Conservation (phyloP, 2,113 vertebrate genomes). For the Prunella himalayana region DNA sequence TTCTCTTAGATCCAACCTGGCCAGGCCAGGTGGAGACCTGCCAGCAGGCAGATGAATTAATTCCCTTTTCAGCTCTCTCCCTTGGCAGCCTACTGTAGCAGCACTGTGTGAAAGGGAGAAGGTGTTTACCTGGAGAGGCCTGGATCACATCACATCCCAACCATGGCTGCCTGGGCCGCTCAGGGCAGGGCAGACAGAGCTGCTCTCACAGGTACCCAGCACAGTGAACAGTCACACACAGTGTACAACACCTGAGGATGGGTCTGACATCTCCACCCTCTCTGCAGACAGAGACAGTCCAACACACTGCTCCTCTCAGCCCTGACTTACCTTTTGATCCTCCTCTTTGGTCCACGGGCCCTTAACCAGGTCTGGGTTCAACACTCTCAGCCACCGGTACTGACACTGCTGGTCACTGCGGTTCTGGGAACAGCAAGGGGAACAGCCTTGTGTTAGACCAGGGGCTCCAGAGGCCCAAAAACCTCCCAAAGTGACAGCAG, state of each 20-base stretch:
- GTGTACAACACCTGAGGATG: not conserved
- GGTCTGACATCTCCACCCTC: not conserved
- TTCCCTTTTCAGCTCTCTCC: not conserved
- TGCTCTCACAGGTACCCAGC: not conserved
- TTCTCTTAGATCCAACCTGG: not conserved
- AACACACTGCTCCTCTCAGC: not conserved
- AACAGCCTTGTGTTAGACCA: not conserved
- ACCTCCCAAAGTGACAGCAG: not conserved
- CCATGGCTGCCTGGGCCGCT: not conserved
- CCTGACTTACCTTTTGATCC: slow-evolving; percentile 86
- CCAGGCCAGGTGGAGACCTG: not conserved
- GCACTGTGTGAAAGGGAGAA: not conserved
- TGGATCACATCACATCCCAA: not conserved
- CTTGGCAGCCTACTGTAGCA: not conserved
- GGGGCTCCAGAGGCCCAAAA: not conserved
- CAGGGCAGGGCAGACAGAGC: not conserved
- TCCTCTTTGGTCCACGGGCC: slow-evolving; percentile 99
- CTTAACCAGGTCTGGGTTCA: slow-evolving; percentile 95
- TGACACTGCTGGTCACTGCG: slow-evolving; percentile 95
- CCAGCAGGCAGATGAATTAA: not conserved
- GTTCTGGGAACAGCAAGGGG: slow-evolving; percentile 70
- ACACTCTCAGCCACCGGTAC: slow-evolving; percentile 92
- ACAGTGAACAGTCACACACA: not conserved
- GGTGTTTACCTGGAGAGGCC: not conserved
- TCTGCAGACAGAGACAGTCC: not conserved